phyloP scores from a whole-genome alignment of 2,113 vertebrate genomes.

The Semnopithecus entellus region DNA sequence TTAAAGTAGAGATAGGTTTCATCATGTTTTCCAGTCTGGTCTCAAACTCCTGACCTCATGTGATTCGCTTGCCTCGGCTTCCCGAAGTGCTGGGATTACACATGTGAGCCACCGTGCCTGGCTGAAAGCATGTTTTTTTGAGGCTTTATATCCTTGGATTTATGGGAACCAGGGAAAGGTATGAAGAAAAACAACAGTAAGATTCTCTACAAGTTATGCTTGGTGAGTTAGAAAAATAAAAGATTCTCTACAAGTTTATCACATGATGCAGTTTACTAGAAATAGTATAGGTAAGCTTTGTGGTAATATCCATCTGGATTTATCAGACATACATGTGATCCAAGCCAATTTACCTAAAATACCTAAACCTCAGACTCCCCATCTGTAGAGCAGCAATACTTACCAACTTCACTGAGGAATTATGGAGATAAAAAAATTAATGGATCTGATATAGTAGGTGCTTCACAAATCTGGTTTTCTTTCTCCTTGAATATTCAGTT shows the following conservation, averaged over 20 bases:
- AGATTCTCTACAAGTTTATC: background rate
- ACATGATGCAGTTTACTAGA: background rate
- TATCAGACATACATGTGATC: background rate
- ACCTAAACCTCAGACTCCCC: background rate
- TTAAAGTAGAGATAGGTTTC: too few species aligned
- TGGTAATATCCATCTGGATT: background rate
- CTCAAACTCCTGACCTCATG: too few species aligned
- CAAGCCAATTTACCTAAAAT: slow-evolving; percentile 17
- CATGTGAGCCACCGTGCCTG: too few species aligned
- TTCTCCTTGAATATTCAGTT: background rate
- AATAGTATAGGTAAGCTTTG: background rate
- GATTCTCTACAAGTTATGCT: background rate
- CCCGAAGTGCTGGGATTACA: too few species aligned
- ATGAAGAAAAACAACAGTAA: background rate
- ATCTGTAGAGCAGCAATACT: background rate
- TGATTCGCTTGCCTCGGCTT: too few species aligned
- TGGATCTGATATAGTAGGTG: background rate
- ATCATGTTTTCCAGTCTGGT: too few species aligned
- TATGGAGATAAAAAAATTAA: background rate
- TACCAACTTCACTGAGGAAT: background rate
- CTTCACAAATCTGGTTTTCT: slow-evolving; percentile 8
- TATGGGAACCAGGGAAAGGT: background rate
- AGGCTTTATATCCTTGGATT: slow-evolving; percentile 11
- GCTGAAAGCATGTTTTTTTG: background rate
- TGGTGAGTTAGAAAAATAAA: too few species aligned